Evolutionary conservation across 2,888 invertebrate genomes (phyloP), one percentile per base, ranked within the genome.

Genomic region (Chloroclystis v-ata): DNA sequence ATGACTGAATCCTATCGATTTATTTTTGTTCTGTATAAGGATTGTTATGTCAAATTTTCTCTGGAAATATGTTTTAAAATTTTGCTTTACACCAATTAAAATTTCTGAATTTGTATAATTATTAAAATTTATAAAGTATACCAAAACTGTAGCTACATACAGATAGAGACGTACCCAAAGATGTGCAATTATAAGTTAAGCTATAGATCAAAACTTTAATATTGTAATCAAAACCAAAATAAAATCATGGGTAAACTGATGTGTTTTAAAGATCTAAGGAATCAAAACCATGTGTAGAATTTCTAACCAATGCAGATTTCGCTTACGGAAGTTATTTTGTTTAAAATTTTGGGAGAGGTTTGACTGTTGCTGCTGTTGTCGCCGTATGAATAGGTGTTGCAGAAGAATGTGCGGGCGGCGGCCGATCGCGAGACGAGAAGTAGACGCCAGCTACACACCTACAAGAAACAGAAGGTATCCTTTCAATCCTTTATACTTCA

Each of bases 291-390:
- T 33, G 32, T 33, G 32, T 33, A 33, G 14, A 14, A n/a, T 13
- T 6, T n/a, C 14, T 5, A 14, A 33, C n/a, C 9, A 1, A n/a
- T 55, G 51, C 32, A 47, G 33, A 12, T 29, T 52, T 4, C 48
- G 43, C 6, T 33, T 47, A 0, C 35, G 42, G 11, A 40, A 26
- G 4, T 6, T 39, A 0, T 53, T 44, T 13, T 55, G 56, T 2
- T 56, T 49, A 14, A 48, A 51, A 13, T 38, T 49, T 29, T 60
- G 61, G n/a, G 32, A 33, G n/a, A n/a, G 7, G 14, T 33, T 33
- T 33, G n/a, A 14, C 14, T 33, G 32, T 33, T 33, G 32, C 32
- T n/a, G 14, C 16, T 5, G 13, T 16, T 33, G 32, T 6, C 14
- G n/a, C n/a, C n/a, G n/a, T 14, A 14, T n/a, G 1, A 33, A 33